Base-by-base conservation (phyloP, 2,797 vertebrate species). In the Phalanger gymnotis region DNA sequence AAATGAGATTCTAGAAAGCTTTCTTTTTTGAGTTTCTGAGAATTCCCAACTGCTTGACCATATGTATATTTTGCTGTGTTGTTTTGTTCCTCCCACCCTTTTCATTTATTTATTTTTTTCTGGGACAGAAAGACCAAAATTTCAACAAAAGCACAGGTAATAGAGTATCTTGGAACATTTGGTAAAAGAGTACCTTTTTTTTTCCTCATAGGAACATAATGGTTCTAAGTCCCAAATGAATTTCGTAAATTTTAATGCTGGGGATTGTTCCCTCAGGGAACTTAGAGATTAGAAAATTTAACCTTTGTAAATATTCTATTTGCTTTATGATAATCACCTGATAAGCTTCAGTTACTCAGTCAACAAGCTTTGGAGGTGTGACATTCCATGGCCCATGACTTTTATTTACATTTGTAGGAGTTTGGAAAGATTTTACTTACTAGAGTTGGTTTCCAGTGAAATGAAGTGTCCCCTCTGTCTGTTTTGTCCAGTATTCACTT, bases 401-500 rank as follows among this genome's bases (percentile, higher is more conserved):
- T 90, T 96, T 91, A 91, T 94, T 93, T 93, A 90, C 91, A 57
- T 52, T 31, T 31, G 90, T 53, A 91, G 87, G 94, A 66, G n/a
- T 81, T 47, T 25, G 73, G 73, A 81, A 81, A 81, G 47, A 22
- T 47, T 81, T 81, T 81, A 81, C 40, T 47, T 81, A 47, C 22
- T 91, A 91, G 47, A 54, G 22, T 47, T 51, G 16, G 14, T 81
- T 92, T 93, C 89, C 53, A 57, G 58, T 22, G 94, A 90, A 94
- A 92, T 92, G n/a, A 73, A 73, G 14, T 0, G 22, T 25, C 2
- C 40, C 40, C 40, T 81, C 73, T 40, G 34, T 81, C 73, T 81
- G 40, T 81, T 7, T 40, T 47, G 40, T 9, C n/a, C 7, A 73
- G 66, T 40, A 40, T 73, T 73, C 66, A 22, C 6, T 73, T 22